A percentile compares a stretch with the other conserved stretches of the same genome.
Evolutionary conservation across 1,140 invertebrate species (phyloP).

Genomic region (Acromyrmex heyeri): DNA sequence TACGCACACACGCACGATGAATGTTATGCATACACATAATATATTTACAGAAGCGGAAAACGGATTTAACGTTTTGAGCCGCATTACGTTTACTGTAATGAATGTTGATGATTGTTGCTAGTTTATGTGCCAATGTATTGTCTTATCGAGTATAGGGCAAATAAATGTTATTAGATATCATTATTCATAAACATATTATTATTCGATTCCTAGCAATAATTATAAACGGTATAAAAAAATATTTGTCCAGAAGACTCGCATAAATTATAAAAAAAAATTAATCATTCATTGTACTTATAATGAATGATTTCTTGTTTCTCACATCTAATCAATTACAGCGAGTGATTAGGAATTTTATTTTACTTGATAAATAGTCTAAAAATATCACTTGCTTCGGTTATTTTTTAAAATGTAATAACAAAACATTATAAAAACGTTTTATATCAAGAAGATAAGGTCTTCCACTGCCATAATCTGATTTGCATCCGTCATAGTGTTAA

Average conservation of each 20-base stretch:
- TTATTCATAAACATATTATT: constrained; percentile 49
- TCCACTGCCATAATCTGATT: constrained; percentile 97
- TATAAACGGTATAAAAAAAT: constrained; percentile 37
- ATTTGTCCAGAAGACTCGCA: background rate
- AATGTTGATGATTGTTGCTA: constrained; percentile 84
- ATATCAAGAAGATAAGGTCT: constrained; percentile 95
- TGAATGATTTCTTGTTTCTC: background rate
- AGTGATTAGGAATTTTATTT: constrained; percentile 2
- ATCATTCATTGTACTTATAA: constrained; percentile 13
- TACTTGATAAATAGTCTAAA: background rate
- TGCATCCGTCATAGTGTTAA: constrained; percentile 94
- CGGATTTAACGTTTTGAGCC: constrained; percentile 70
- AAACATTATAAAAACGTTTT: constrained; percentile 77
- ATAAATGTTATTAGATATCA: constrained; percentile 82
- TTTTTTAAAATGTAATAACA: constrained; percentile 30
- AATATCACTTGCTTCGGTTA: background rate
- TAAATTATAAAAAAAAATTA: constrained; percentile 8
- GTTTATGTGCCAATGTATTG: constrained; percentile 82
- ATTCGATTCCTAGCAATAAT: background rate
- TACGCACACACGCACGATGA: constrained; percentile 62
- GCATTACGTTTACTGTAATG: constrained; percentile 80
- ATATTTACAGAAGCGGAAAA: constrained; percentile 63
- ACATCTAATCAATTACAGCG: background rate
- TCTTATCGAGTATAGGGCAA: constrained; percentile 76
- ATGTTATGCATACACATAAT: constrained; percentile 76